Evolutionary conservation across 1,140 invertebrate species (phyloP).

Genomic region (Caerostris extrusa): DNA sequence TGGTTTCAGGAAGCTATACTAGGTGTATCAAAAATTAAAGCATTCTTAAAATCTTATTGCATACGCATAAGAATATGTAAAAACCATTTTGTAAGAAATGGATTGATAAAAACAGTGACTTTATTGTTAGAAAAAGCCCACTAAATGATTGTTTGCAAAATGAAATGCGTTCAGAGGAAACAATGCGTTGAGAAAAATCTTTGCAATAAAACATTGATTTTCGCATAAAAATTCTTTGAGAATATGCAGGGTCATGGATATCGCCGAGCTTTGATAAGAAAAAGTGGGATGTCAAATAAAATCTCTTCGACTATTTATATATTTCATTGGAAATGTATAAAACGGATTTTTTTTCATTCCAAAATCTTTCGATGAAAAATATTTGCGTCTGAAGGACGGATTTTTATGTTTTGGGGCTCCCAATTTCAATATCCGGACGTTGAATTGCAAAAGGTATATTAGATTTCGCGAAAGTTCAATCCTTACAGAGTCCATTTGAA

Average conservation of each 20-base stretch:
- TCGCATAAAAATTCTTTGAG: background rate
- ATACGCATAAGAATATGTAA: no score
- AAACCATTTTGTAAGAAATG: no score
- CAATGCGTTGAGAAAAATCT: conserved; percentile 1
- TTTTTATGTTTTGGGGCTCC: background rate
- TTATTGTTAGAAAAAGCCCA: no score
- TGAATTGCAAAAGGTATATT: conserved; percentile 21
- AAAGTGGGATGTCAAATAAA: conserved; percentile 36
- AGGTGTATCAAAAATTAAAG: no score
- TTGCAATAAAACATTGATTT: conserved; percentile 5
- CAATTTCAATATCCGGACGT: background rate
- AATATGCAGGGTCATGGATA: conserved; percentile 30
- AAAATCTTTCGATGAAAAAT: conserved; percentile 30
- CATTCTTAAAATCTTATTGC: no score
- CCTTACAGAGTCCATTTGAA: no score
- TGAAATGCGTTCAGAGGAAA: background rate
- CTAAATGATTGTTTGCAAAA: background rate
- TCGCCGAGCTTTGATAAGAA: conserved; percentile 24
- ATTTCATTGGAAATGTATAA: conserved; percentile 18
- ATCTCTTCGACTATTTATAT: conserved; percentile 4
- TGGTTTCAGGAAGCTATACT: no score
- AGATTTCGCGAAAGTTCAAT: background rate
- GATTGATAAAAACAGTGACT: no score
- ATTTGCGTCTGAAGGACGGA: background rate
- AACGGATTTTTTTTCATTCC: conserved; percentile 11